phyloP scores from a whole-genome alignment of 2,113 vertebrate species.

The Furnarius figulus region DNA sequence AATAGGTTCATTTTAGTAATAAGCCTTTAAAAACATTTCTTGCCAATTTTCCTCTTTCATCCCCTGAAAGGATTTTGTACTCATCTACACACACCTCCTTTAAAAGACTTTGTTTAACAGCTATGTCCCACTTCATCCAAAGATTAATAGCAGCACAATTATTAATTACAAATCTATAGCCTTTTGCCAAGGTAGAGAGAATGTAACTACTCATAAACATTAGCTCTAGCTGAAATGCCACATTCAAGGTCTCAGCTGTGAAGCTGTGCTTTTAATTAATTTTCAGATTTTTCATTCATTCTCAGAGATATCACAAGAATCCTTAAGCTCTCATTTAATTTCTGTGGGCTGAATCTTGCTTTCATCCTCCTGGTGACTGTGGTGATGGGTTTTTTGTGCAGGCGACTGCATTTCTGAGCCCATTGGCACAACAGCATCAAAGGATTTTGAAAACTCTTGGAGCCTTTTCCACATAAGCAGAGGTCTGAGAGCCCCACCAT shows the following conservation, averaged over 20 bases:
- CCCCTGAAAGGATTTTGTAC: neutral
- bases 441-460: neutral
- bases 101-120: neutral
- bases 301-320: neutral
- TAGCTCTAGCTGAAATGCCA: slow-evolving; percentile 12
- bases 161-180: slow-evolving; percentile 24
- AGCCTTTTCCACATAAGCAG: neutral
- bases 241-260: slow-evolving; percentile 36
- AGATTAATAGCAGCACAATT: slow-evolving; percentile 30
- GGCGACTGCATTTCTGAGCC: neutral
- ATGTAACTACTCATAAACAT: slow-evolving; percentile 19
- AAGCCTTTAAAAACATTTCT: neutral
- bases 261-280: slow-evolving; percentile 49
- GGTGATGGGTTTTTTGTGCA: neutral
- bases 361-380: neutral
- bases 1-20: neutral
- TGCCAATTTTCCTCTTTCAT: neutral
- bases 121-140: neutral
- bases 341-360: neutral
- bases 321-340: slow-evolving; percentile 1
- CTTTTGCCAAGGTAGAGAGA: neutral
- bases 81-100: neutral
- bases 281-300: neutral
- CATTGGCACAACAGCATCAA: neutral
- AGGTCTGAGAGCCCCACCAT: neutral